Evolutionary conservation across 1,140 invertebrate genomes (phyloP).

Genomic region (Drosophila bocki): DNA sequence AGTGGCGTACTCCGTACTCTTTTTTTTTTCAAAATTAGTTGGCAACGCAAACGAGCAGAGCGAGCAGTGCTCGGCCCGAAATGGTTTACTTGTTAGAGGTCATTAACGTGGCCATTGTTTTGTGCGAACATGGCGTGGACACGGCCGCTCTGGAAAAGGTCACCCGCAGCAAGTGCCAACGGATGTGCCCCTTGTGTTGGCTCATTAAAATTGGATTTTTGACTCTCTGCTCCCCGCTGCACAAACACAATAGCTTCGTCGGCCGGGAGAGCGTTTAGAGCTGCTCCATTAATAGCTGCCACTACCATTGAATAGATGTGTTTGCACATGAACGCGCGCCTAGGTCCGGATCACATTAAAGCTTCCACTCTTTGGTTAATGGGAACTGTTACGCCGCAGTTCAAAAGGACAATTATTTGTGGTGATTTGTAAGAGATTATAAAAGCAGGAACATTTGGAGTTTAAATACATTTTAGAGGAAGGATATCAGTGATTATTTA

Average conservation of each 20-base stretch:
- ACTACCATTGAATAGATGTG: constrained; percentile 23
- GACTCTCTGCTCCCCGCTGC: constrained; percentile 38
- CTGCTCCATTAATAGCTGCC: constrained; percentile 52
- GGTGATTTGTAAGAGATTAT: constrained; percentile 1
- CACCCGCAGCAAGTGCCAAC: constrained; percentile 61
- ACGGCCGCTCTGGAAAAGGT: constrained; percentile 61
- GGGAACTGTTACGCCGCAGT: constrained; percentile 26
- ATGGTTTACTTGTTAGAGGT: constrained; percentile 82
- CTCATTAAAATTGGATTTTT: constrained; percentile 76
- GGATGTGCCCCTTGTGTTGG: constrained; percentile 59
- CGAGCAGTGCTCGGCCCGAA: constrained; percentile 16
- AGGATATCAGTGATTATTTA: not conserved
- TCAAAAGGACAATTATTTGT: constrained; percentile 18
- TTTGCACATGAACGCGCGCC: constrained; percentile 58
- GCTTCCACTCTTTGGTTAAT: constrained; percentile 8
- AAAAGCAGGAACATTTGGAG: not conserved
- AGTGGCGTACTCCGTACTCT: constrained; percentile 31
- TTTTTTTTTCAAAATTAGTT: constrained; percentile 60
- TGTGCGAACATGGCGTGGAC: constrained; percentile 27
- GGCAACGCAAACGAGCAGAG: constrained; percentile 45
- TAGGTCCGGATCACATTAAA: constrained; percentile 30
- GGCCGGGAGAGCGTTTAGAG: constrained; percentile 37
- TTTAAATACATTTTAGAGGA: too few species aligned
- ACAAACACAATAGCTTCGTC: constrained; percentile 59
- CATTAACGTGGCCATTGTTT: constrained; percentile 79